Conservation (phyloP, 2,797 vertebrate species). For the Jordanella pulchra region DNA sequence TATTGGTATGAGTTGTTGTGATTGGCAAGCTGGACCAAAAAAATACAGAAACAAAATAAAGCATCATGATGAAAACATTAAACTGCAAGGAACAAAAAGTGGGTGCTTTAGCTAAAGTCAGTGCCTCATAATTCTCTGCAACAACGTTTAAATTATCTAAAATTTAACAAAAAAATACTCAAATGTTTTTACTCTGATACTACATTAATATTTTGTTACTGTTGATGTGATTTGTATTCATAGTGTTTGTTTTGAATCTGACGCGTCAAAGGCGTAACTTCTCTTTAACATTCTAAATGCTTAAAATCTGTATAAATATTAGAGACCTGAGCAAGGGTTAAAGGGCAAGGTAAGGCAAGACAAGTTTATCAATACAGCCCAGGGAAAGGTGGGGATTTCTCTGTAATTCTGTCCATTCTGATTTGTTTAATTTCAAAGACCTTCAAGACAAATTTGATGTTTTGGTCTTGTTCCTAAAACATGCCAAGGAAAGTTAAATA, state of each 20-base stretch:
- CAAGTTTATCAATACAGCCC: too few species aligned
- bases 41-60: not conserved
- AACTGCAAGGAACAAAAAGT: not conserved
- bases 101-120: not conserved
- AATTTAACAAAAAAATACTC: too few species aligned
- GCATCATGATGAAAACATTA: not conserved
- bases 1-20: not conserved
- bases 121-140: not conserved
- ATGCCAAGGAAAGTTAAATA: too few species aligned
- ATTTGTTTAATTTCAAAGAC: too few species aligned
- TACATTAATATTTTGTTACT: not conserved
- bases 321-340: not conserved
- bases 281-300: too few species aligned
- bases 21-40: not conserved
- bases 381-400: too few species aligned
- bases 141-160: too few species aligned
- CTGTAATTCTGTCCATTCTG: too few species aligned
- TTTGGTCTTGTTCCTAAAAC: too few species aligned
- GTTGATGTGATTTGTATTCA: not conserved
- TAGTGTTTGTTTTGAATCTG: not conserved
- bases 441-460: too few species aligned
- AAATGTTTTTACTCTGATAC: not conserved
- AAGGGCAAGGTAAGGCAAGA: too few species aligned
- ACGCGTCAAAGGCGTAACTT: too few species aligned
- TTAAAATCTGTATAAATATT: not conserved